Evolutionary conservation across 2,888 invertebrate genomes (phyloP).

Genomic region (Bugulina stolonifera): DNA sequence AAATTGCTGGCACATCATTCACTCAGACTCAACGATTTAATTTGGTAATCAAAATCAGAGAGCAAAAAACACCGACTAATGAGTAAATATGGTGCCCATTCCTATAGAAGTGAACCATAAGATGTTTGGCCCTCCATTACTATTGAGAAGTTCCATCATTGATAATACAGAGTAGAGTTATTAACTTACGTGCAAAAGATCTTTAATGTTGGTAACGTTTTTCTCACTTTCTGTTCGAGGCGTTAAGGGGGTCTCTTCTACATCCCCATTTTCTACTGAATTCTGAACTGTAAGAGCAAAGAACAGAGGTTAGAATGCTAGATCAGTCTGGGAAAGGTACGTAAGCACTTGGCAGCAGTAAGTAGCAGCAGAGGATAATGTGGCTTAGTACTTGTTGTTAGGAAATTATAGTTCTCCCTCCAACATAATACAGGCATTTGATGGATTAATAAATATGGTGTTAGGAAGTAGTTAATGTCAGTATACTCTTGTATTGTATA

Average conservation of each 20-base stretch:
- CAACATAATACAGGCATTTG: too few species aligned
- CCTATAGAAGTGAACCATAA: background rate
- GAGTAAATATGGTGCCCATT: background rate
- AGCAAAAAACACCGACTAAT: background rate
- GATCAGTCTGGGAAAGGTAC: too few species aligned
- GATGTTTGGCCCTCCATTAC: background rate
- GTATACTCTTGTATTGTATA: too few species aligned
- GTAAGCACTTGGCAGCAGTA: too few species aligned
- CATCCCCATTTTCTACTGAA: background rate
- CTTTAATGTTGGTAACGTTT: conserved; percentile 10
- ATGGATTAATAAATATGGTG: too few species aligned
- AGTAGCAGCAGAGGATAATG: too few species aligned
- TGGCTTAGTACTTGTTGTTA: too few species aligned
- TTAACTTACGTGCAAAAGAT: conserved; percentile 1
- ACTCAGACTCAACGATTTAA: too few species aligned
- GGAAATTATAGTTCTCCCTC: too few species aligned
- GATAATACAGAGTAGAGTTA: background rate
- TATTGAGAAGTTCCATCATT: background rate
- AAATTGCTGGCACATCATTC: too few species aligned
- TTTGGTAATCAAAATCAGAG: too few species aligned
- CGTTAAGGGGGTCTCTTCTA: background rate
- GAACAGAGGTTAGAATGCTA: background rate
- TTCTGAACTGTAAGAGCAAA: background rate
- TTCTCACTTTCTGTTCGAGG: conserved; percentile 6
- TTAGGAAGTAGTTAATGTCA: too few species aligned